Evolutionary conservation across 2,113 vertebrate genomes (phyloP), one percentile per base, ranked within the genome.

Genomic region (Campylomormyrus tamandua): DNA sequence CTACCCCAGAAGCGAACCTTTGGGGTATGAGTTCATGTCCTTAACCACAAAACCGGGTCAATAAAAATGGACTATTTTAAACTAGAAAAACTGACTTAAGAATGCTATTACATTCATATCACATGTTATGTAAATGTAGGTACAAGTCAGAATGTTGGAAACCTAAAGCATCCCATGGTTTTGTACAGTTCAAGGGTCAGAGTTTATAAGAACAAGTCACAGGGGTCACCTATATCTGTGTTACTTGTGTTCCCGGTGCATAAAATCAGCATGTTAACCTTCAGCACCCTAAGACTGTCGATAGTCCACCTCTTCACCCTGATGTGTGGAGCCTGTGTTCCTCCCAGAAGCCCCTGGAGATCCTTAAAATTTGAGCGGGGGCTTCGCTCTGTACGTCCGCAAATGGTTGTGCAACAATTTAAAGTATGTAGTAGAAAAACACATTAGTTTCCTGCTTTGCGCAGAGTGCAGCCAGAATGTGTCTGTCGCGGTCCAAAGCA

Each of bases 381-480:
- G 17, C 70, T 83, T 88, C 7, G 24, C 50, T 21, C n/a, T 19
- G 45, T 53, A 31, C n/a, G 58, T 77, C 90, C 49, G 58, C 89
- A 87, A 86, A 90, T 86, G 87, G 46, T 90, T 58, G 90, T 31
- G 83, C 89, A 91, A 91, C 91, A 88, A 92, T 91, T 70, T 88
- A 58, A 92, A 91, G 87, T 92, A 93, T 93, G 90, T 87, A 21
- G 84, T 56, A 88, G 80, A 90, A 92, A 91, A 92, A 91, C 91
- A 92, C 52, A 85, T 88, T 83, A 89, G 83, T 70, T 91, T 91
- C 90, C 90, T 92, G 91, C 77, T 49, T 93, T 89, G 74, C 53
- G 45, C 15, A 9, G 88, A 89, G 39, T 19, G 8, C 53, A 84
- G 87, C 89, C 90, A 50, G 52, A 52, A 74, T 53, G 46, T 87